Conservation (phyloP, 2,888 invertebrate genomes). For the Nycteola revayana region DNA sequence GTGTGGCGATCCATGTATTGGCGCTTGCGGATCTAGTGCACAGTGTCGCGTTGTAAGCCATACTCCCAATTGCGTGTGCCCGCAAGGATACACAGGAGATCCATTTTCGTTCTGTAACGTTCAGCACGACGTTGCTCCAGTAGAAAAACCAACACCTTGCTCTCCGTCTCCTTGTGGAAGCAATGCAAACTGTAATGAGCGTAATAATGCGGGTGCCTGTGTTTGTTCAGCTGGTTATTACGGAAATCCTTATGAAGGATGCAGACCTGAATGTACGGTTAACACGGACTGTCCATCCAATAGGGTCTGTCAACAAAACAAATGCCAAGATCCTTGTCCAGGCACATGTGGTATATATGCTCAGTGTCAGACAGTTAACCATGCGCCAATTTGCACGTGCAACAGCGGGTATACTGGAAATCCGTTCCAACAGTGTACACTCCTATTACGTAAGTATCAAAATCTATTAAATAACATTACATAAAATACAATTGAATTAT, state of each 20-base stretch:
- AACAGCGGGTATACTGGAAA: conserved; percentile 84
- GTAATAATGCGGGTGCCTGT: conserved; percentile 87
- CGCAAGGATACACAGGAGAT: conserved; percentile 86
- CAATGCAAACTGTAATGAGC: conserved; percentile 86
- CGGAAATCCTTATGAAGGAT: conserved; percentile 85
- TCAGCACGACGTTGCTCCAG: conserved; percentile 49
- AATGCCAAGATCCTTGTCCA: conserved; percentile 89
- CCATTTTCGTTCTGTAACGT: conserved; percentile 85
- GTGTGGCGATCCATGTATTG: conserved; percentile 88
- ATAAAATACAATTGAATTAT: not conserved
- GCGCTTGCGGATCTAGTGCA: conserved; percentile 86
- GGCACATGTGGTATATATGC: conserved; percentile 89
- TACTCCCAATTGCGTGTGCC: conserved; percentile 86
- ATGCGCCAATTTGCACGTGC: conserved; percentile 87
- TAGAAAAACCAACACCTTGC: conserved; percentile 81
- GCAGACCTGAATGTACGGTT: conserved; percentile 88
- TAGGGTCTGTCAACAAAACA: conserved; percentile 87
- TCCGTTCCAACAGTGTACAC: conserved; percentile 70
- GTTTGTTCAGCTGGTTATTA: conserved; percentile 85
- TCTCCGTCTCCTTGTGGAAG: conserved; percentile 88
- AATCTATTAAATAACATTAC: too few species aligned
- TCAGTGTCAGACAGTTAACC: conserved; percentile 87
- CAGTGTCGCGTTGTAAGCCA: conserved; percentile 89
- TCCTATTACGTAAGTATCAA: conserved; percentile 57
- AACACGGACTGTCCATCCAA: conserved; percentile 88